These are phyloP conservation scores for Malthinus seriepunctatus DNA, from an alignment of 2,888 invertebrate genomes.

Conservation along the genomic window DNA sequence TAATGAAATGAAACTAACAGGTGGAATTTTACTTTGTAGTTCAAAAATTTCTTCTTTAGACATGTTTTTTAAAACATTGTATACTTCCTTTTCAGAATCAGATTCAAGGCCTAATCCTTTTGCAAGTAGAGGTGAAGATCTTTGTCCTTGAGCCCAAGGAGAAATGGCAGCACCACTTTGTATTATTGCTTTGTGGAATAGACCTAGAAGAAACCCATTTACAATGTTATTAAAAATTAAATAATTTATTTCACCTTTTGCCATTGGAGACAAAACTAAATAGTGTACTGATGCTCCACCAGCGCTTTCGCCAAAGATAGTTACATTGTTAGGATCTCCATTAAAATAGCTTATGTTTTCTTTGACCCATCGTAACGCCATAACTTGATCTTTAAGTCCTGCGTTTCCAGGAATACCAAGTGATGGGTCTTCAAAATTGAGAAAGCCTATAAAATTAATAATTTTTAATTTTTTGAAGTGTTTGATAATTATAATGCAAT, in stretches of 20 bases:
- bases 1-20: slow-evolving; percentile 15
- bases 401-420: slow-evolving; percentile 55
- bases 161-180: slow-evolving; percentile 48
- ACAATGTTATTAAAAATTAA: not conserved
- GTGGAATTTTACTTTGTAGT: slow-evolving; percentile 28
- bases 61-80: slow-evolving; percentile 45
- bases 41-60: slow-evolving; percentile 23
- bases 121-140: slow-evolving; percentile 45
- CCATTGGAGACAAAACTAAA: slow-evolving; percentile 53
- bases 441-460: slow-evolving; percentile 45
- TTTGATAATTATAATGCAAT: too few species aligned
- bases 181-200: slow-evolving; percentile 48
- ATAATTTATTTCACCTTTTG: slow-evolving; percentile 36
- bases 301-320: slow-evolving; percentile 56
- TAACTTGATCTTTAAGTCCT: slow-evolving; percentile 55
- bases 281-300: slow-evolving; percentile 54
- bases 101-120: slow-evolving; percentile 5
- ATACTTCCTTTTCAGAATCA: slow-evolving; percentile 45
- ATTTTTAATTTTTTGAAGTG: too few species aligned
- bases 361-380: slow-evolving; percentile 55
- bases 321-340: slow-evolving; percentile 54
- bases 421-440: slow-evolving; percentile 49
- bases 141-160: slow-evolving; percentile 41
- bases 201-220: slow-evolving; percentile 18
- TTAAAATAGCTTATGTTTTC: slow-evolving; percentile 53